Evolutionary conservation across 2,797 vertebrate genomes (phyloP).

Genomic region (Macropus fuliginosus): DNA sequence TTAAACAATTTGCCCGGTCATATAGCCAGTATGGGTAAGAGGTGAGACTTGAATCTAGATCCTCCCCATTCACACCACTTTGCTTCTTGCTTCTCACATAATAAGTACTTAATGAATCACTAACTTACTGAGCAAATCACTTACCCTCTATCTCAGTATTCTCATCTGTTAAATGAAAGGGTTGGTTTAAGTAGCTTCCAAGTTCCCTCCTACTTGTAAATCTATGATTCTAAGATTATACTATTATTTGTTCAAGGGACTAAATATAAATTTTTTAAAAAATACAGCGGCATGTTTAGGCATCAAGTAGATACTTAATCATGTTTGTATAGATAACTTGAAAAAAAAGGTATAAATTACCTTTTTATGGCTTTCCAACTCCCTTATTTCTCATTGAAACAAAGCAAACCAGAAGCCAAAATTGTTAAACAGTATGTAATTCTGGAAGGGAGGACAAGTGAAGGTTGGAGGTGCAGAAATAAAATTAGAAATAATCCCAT

Average conservation of each 20-base stretch:
- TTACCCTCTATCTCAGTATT: background rate
- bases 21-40: background rate
- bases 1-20: background rate
- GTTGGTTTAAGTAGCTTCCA: background rate
- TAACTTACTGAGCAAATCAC: conserved; percentile 1
- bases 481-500: conserved; percentile 15
- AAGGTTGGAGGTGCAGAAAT: conserved; percentile 1
- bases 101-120: background rate
- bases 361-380: conserved; percentile 34
- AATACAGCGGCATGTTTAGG: conserved; percentile 23
- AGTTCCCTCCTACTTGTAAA: background rate
- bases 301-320: background rate
- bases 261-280: conserved; percentile 31
- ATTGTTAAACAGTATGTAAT: background rate
- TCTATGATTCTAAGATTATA: background rate
- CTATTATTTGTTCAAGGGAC: background rate
- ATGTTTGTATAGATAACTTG: conserved; percentile 29
- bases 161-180: background rate
- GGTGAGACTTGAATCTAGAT: background rate
- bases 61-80: background rate
- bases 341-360: conserved; percentile 3
- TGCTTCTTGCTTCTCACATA: background rate
- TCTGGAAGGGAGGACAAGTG: background rate
- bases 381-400: conserved; percentile 6
- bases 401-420: conserved; percentile 28